Base-by-base conservation (phyloP, 2,797 vertebrate species). In the Ptychobarbus kaznakovi region DNA sequence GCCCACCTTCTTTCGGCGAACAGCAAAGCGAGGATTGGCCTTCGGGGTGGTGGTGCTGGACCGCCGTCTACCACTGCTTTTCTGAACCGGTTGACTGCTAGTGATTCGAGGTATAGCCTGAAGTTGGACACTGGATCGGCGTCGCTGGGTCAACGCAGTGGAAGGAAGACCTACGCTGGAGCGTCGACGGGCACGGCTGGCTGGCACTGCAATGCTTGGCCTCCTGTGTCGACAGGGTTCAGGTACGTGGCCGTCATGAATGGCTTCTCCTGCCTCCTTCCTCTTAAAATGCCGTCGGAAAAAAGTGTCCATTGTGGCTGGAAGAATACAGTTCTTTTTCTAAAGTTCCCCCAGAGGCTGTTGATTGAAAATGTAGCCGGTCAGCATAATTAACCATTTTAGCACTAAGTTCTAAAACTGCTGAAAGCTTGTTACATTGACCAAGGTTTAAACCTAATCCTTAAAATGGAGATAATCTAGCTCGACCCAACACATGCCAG, bases 241-340 rank as follows among this genome's bases (percentile, higher is more conserved):
- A 0, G 66, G 40, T n/a, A 35, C 81, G 9, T 83, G 89, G 0
- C 70, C 66, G 0, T 92, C 83, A 16, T 76, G 66, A 44, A 81
- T 85, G 7, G 74, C 79, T 7, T 87, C 76, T 35, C 80, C 88
- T 0, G 73, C 53, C 0, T 92, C 92, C 90, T 96, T 98, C 92
- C 93, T 94, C 90, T 92, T 96, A 85, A 98, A 99, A 91, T 97
- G 98, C 81, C 95, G 96, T 81, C 95, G 96, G 91, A 98, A 97
- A 94, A 98, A 98, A 7, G 94, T 96, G 90, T 98, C 97, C 97
- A 99, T 98, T 82, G 15, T 61, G 51, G 15, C 72, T 58, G 65
- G 69, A 22, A 44, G 12, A 63, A 81, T 25, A 77, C 42, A 58
- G 58, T 74, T 63, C 76, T 15, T 58, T 85, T 88, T 84, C 70